Base-by-base conservation (phyloP, 2,113 vertebrate genomes). In the Upupa epops region DNA sequence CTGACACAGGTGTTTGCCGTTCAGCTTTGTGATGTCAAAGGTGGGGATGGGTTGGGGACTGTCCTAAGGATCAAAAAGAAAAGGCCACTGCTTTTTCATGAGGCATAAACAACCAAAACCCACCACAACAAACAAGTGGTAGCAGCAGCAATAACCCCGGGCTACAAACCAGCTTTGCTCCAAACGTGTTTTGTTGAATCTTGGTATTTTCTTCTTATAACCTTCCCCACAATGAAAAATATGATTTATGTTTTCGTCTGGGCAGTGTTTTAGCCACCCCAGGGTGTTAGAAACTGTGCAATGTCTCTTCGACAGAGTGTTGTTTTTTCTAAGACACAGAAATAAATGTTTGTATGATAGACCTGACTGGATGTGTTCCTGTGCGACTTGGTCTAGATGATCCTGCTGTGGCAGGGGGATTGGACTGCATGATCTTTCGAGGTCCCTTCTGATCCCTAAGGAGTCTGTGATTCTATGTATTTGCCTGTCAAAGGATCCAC, bases 1-100 rank as follows among this genome's bases (percentile, higher is more conserved):
- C 19, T 14, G 17, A 8, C 68, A 55, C 59, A 0, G 56, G 1
- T 13, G 4, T 18, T 60, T 66, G 68, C 20, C 4, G 3, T 51
- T 40, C 60, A 17, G 63, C 24, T 56, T 52, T 25, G 71, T 22
- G 19, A 6, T 34, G 82, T 42, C 40, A 42, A 11, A 42, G 40
- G 11, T 11, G 40, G 40, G 40, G 40, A 42, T 15, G 82, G 36
- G 5, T 3, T 17, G 28, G 73, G 37, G 9, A 58, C 37, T 8
- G 54, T 56, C 22, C 68, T 0, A 4, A 25, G 74, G 7, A 34
- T 31, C 52, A 46, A 40, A 61, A 81, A 22, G 55, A 24, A 52
- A 76, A 73, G 45, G 37, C 55, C 29, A 2, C 37, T 29, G 10
- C 68, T 83, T 55, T 83, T 59, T 81, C 60, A 29, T 0, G 6